Percentiles rank a stretch among this genome's conserved stretches.
Conservation (phyloP, 2,797 vertebrate genomes). For the Amblyraja radiata region DNA sequence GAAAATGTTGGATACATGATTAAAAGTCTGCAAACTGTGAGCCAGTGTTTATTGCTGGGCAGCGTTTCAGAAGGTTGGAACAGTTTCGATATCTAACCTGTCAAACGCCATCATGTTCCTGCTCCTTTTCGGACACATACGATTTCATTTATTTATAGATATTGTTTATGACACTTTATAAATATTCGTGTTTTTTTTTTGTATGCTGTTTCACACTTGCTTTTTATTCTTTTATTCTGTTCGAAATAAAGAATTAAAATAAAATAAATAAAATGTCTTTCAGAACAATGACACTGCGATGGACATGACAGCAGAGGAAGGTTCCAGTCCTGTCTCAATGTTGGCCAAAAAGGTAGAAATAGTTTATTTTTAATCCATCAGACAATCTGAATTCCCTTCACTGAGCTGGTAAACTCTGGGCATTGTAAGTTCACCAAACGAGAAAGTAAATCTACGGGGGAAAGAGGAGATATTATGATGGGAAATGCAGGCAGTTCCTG, state of each 20-base stretch:
- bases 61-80: background rate
- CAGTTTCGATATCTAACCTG: background rate
- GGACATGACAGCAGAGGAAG: slow-evolving; percentile 64
- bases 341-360: slow-evolving; percentile 71
- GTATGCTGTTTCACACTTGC: too few relatives aligned
- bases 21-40: background rate
- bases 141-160: too few relatives aligned
- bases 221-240: too few relatives aligned
- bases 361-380: background rate
- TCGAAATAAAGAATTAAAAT: too few relatives aligned
- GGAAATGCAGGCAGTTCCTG: background rate
- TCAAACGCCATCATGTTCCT: background rate
- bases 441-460: background rate
- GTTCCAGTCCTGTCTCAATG: slow-evolving; percentile 66
- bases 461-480: background rate
- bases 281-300: slow-evolving; percentile 52
- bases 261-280: background rate
- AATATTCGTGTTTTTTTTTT: too few relatives aligned
- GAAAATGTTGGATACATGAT: background rate
- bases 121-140: too few relatives aligned
- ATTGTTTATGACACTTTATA: too few relatives aligned
- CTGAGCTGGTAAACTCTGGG: background rate
- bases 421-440: background rate
- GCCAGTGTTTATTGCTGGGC: background rate
- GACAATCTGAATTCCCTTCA: background rate